Percentiles rank a stretch among this genome's conserved stretches.
Evolutionary conservation across 2,888 invertebrate species (phyloP).

Genomic region (Metellina segmentata): DNA sequence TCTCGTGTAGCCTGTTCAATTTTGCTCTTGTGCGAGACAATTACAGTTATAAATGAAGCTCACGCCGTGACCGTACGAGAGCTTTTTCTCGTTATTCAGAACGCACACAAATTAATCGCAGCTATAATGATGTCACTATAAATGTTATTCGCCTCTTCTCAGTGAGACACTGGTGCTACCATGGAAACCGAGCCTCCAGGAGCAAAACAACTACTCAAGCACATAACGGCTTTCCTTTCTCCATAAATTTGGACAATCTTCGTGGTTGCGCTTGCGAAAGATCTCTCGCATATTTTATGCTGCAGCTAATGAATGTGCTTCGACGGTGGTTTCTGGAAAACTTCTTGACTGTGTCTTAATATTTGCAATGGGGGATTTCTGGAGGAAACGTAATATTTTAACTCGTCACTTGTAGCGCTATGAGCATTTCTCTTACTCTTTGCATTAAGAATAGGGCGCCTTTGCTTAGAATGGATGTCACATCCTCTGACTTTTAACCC

Average conservation of each 20-base stretch:
- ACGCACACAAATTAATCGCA: conserved; percentile 56
- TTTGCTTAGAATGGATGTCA: too few species aligned
- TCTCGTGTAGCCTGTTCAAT: background rate
- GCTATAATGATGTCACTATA: conserved; percentile 40
- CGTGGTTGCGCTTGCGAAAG: background rate
- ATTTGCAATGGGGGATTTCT: background rate
- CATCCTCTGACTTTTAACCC: too few species aligned
- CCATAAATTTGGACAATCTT: conserved; percentile 34
- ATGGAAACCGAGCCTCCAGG: conserved; percentile 30
- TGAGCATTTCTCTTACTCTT: too few species aligned
- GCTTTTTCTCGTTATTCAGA: conserved; percentile 27
- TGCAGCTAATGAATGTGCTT: background rate
- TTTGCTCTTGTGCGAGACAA: conserved; percentile 24
- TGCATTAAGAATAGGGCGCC: too few species aligned
- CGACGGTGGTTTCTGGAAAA: background rate
- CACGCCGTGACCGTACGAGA: background rate
- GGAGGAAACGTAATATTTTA: too few species aligned
- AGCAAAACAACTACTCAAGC: conserved; percentile 37
- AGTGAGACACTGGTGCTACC: conserved; percentile 43
- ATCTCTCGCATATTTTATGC: background rate
- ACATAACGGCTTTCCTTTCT: conserved; percentile 18
- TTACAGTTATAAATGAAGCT: conserved; percentile 7
- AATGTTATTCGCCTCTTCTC: conserved; percentile 52
- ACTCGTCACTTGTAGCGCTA: too few species aligned
- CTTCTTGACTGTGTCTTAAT: background rate